Evolutionary conservation across 2,113 vertebrate genomes (phyloP).

Genomic region (Nicator chloris): DNA sequence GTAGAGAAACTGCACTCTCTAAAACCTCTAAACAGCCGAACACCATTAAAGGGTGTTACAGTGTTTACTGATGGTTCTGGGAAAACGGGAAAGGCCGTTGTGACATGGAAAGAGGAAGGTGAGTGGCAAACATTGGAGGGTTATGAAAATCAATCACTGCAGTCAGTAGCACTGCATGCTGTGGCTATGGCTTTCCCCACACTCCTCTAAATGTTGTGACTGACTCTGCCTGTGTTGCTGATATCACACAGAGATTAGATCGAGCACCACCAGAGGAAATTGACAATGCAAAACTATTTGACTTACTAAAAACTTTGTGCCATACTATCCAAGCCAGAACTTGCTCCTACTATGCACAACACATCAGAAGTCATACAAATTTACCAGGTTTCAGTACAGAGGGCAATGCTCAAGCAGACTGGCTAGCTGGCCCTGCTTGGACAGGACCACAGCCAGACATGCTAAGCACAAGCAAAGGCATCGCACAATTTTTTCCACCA

Average conservation of each 20-base stretch:
- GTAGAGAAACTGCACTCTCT: no score
- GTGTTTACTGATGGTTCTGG: no score
- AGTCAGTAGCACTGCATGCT: no score
- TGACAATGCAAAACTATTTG: neutral
- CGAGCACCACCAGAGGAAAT: neutral
- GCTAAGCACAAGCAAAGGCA: neutral
- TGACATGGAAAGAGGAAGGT: no score
- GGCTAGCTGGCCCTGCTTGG: neutral
- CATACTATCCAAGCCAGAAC: neutral
- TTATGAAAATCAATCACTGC: no score
- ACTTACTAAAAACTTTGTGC: neutral
- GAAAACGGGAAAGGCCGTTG: no score
- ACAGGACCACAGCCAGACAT: neutral
- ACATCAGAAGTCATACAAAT: neutral
- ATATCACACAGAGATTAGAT: neutral
- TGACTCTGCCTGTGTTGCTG: neutral
- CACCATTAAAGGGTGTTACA: no score
- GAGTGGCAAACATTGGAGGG: no score
- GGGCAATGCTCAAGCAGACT: neutral
- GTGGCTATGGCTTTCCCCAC: no score
- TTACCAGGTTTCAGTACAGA: neutral
- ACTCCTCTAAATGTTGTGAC: neutral
- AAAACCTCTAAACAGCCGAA: no score
- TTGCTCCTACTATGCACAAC: neutral
- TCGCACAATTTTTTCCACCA: neutral